Conservation (phyloP, 2,113 vertebrate species). For the Rafetus swinhoei region DNA sequence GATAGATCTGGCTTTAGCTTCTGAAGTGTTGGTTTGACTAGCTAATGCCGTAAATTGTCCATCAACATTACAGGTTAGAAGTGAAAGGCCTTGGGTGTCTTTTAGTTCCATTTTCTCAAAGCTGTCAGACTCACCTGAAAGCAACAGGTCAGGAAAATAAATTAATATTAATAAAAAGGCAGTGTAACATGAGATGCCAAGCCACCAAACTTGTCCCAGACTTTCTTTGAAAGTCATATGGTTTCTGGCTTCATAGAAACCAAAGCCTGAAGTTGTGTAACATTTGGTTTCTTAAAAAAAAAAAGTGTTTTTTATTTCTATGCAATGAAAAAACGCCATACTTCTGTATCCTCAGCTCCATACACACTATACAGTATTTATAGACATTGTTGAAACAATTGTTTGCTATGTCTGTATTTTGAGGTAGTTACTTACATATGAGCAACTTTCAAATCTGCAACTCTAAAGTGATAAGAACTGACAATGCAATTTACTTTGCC, state of each 20-base stretch:
- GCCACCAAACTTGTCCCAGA: not conserved
- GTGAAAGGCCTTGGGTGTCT: not conserved
- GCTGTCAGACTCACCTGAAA: not conserved
- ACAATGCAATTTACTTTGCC: slow-evolving; percentile 80
- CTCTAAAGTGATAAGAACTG: slow-evolving; percentile 65
- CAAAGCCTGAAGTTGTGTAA: slow-evolving; percentile 5
- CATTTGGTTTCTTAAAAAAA: not conserved
- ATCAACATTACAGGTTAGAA: not conserved
- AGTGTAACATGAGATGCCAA: not conserved
- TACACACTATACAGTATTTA: slow-evolving; percentile 22
- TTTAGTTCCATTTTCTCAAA: not conserved
- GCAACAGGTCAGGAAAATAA: not conserved
- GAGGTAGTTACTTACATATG: not conserved
- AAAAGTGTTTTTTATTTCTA: slow-evolving; percentile 66
- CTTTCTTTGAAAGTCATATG: not conserved
- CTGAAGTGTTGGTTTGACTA: not conserved
- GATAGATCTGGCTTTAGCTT: not conserved
- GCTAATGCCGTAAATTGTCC: not conserved
- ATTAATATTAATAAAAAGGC: not conserved
- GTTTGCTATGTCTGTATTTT: not conserved
- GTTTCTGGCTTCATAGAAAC: slow-evolving; percentile 25
- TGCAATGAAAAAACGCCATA: slow-evolving; percentile 68
- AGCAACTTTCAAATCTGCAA: slow-evolving; percentile 33
- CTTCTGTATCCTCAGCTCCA: slow-evolving; percentile 23
- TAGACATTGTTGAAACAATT: not conserved